Evolutionary conservation across 2,113 vertebrate species (phyloP).

Genomic region (Dryoscopus gambensis): DNA sequence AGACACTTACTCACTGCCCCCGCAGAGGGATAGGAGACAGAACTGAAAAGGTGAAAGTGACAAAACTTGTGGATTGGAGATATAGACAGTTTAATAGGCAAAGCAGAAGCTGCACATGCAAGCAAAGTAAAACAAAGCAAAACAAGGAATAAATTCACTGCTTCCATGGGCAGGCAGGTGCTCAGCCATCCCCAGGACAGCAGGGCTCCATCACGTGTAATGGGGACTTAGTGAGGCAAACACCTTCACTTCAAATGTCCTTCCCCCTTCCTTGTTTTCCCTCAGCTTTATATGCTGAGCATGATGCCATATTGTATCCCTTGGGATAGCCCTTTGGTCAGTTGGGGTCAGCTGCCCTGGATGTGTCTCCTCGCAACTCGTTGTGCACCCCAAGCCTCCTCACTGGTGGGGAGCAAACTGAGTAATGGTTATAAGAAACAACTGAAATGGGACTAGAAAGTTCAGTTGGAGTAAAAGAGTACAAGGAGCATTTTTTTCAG

Average conservation of each 20-base stretch:
- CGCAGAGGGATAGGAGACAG: neutral
- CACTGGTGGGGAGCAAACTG: neutral
- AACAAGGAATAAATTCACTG: neutral
- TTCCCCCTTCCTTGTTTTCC: neutral
- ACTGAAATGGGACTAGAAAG: neutral
- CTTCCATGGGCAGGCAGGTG: neutral
- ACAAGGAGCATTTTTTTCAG: neutral
- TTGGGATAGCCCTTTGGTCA: neutral
- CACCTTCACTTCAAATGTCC: neutral
- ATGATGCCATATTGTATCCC: neutral
- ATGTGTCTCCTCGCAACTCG: neutral
- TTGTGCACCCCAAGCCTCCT: neutral
- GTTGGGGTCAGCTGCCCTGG: neutral
- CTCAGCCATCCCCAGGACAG: neutral
- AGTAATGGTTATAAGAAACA: neutral
- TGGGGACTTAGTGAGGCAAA: neutral
- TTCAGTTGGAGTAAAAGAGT: neutral
- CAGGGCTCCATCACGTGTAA: fast-evolving
- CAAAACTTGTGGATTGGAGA: neutral
- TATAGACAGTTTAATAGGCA: neutral
- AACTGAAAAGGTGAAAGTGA: neutral
- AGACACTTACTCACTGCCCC: neutral
- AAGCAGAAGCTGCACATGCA: neutral
- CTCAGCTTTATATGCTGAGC: neutral
- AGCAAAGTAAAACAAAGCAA: neutral